Evolutionary conservation across 2,113 vertebrate species (phyloP).

Genomic region (Lepus timidus): DNA sequence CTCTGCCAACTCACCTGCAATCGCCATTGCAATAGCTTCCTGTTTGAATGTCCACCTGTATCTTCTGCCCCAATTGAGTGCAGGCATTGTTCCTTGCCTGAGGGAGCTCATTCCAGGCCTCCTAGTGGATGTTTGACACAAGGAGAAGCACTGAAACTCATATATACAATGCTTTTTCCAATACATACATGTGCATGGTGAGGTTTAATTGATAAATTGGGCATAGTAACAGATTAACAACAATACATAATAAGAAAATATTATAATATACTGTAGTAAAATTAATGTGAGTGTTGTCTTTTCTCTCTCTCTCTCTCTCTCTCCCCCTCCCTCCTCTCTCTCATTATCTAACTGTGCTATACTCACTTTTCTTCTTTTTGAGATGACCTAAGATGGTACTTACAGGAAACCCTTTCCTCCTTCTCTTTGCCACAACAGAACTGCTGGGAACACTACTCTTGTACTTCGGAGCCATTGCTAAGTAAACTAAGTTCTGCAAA

Average conservation of each 20-base stretch:
- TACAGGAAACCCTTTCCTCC: not conserved
- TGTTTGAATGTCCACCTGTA: accelerated
- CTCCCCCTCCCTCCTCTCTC: not conserved
- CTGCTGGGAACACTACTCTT: not conserved
- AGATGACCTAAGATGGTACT: not conserved
- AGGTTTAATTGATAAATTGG: not conserved
- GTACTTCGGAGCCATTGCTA: not conserved
- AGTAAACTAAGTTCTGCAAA: not conserved
- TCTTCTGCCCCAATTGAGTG: not conserved
- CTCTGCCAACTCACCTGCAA: not conserved
- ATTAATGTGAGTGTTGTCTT: not conserved
- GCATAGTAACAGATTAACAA: not conserved
- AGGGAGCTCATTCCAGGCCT: not conserved
- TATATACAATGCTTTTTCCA: not conserved
- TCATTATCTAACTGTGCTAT: not conserved
- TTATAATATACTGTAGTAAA: not conserved
- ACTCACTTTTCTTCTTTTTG: not conserved
- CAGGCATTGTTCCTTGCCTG: no score
- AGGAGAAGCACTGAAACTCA: not conserved
- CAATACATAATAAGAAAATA: not conserved
- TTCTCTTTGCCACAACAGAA: not conserved
- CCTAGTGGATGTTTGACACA: not conserved
- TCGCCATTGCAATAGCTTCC: not conserved
- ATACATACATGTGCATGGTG: not conserved
- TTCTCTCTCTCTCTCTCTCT: not conserved